These are phyloP conservation scores for Pipa parva DNA, from an alignment of 2,113 vertebrate species.

Conservation along the genomic window DNA sequence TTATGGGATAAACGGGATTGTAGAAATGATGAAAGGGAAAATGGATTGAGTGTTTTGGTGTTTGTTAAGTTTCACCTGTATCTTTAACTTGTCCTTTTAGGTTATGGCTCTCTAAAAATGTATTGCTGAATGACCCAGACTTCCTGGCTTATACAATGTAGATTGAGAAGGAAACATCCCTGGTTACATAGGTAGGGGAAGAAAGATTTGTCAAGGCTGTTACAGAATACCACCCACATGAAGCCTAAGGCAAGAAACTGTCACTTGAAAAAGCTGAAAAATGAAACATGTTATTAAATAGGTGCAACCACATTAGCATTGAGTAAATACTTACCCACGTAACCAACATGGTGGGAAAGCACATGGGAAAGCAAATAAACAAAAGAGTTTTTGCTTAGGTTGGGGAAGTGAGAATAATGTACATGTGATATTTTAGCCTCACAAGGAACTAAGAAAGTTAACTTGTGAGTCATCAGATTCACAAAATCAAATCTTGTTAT, in stretches of 20 bases:
- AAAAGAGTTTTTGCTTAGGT: conserved; percentile 13
- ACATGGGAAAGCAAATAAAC: conserved; percentile 34
- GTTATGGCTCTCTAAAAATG: no score
- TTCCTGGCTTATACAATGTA: no score
- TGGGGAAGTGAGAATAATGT: neutral
- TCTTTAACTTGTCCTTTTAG: no score
- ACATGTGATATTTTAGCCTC: conserved; percentile 7
- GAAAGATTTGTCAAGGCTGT: conserved; percentile 9
- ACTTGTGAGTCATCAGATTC: conserved; percentile 32
- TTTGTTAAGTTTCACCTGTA: no score
- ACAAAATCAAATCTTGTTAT: conserved; percentile 29
- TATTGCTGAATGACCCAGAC: no score
- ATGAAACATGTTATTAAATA: conserved; percentile 33
- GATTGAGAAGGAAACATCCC: neutral
- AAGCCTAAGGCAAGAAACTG: conserved; percentile 16
- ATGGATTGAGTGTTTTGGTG: no score
- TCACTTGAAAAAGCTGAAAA: conserved; percentile 19
- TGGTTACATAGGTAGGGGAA: neutral
- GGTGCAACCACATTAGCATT: conserved; percentile 32
- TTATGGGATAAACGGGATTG: no score
- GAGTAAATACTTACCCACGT: conserved; percentile 20
- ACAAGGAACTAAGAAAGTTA: conserved; percentile 43
- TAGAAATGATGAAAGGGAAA: no score
- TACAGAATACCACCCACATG: conserved; percentile 17
- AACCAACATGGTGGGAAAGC: conserved; percentile 26